phyloP scores from a whole-genome alignment of 2,797 vertebrate genomes.

The Macrochelys suwanniensis region DNA sequence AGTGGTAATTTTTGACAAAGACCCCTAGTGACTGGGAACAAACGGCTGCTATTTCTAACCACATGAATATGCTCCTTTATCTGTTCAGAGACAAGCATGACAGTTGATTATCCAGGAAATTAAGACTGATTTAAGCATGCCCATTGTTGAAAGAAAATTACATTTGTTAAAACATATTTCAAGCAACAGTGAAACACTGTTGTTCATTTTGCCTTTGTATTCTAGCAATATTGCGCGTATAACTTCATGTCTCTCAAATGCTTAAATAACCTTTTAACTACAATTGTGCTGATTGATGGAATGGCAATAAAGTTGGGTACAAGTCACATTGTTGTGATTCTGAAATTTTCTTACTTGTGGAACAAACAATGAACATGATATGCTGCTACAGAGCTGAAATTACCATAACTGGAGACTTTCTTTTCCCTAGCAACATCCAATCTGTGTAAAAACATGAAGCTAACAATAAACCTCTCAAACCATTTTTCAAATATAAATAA shows the following conservation, averaged over 20 bases:
- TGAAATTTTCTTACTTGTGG: accelerated
- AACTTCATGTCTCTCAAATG: background rate
- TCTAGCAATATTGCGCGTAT: background rate
- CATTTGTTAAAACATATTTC: background rate
- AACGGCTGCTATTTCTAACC: background rate
- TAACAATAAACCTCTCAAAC: background rate
- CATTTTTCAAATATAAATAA: background rate
- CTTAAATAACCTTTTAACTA: conserved; percentile 8
- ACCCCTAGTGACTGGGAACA: background rate
- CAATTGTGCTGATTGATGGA: background rate
- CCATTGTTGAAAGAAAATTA: background rate
- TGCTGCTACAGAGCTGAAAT: conserved; percentile 6
- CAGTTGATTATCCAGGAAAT: background rate
- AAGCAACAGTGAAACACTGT: background rate
- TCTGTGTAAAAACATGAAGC: background rate
- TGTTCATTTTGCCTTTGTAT: background rate
- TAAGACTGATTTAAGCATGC: background rate
- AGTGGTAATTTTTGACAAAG: background rate
- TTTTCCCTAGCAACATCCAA: background rate
- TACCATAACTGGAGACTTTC: background rate
- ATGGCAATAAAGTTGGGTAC: background rate
- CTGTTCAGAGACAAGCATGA: background rate
- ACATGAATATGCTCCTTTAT: background rate
- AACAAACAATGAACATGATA: background rate
- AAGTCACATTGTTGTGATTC: background rate